Percentiles rank a stretch among this genome's conserved stretches.
phyloP scores from a whole-genome alignment of 2,888 invertebrate genomes.

The Acrobasis consociella region DNA sequence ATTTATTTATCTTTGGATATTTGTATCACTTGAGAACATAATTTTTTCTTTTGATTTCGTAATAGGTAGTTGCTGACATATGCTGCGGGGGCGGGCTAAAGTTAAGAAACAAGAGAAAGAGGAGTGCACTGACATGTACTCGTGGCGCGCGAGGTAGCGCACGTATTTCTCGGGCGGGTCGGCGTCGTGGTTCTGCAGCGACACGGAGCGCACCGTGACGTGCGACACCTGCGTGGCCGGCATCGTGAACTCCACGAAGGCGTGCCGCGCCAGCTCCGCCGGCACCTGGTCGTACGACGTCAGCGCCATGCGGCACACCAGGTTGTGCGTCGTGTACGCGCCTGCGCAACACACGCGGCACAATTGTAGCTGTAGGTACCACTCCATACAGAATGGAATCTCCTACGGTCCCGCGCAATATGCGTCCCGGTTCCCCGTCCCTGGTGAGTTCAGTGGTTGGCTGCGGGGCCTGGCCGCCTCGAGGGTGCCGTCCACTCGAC shows the following conservation, averaged over 20 bases:
- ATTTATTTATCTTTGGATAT: too few relatives aligned
- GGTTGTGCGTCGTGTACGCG: constrained; percentile 98
- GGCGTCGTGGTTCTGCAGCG: constrained; percentile 92
- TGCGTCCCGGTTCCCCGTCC: too few relatives aligned
- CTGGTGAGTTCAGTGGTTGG: too few relatives aligned
- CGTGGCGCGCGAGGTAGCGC: constrained; percentile 96
- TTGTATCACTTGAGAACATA: too few relatives aligned
- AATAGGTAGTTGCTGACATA: too few relatives aligned
- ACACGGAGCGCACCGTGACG: constrained; percentile 97
- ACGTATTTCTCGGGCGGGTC: constrained; percentile 99
- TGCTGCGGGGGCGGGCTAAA: too few relatives aligned
- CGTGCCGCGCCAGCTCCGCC: constrained; percentile 93
- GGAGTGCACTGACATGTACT: constrained; percentile 88
- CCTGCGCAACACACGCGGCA: constrained; percentile 77
- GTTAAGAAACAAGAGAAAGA: not conserved
- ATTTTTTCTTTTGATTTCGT: too few relatives aligned
- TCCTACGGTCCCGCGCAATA: too few relatives aligned
- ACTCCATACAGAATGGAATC: too few relatives aligned
- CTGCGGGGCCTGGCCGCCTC: too few relatives aligned
- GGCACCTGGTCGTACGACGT: constrained; percentile 99
- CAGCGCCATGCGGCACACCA: constrained; percentile 96
- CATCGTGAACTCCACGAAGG: constrained; percentile 98
- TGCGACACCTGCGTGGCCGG: constrained; percentile 95
- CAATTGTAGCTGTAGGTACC: too few relatives aligned
- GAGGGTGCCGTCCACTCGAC: too few relatives aligned